Evolutionary conservation across 2,888 invertebrate species (phyloP), one percentile per base, ranked within the genome.

Genomic region (Parascotia fuliginaria): DNA sequence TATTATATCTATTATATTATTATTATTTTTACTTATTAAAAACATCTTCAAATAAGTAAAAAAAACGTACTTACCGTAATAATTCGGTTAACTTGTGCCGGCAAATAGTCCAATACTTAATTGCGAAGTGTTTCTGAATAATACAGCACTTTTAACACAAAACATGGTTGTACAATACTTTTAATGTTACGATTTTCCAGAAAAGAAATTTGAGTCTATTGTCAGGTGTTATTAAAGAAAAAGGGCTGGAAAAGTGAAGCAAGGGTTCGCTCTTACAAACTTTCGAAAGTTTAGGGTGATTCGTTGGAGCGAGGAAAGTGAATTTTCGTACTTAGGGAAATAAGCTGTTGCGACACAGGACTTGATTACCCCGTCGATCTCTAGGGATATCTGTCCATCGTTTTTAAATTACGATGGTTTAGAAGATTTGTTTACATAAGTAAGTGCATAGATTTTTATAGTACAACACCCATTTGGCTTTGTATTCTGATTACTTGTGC

Each of bases 191-290:
- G 33, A 51, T 16, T 47, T 55, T 41, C 55, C 4, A 52, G 47
- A 55, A 67, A 56, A 40, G 37, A 60, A 79, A 80, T 81, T 82
- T 79, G 73, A 51, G 62, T 47, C 77, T 56, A 82, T 85, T 85
- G 84, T 84, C 63, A 71, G 62, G 55, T 72, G 64, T 70, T 52
- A 27, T 58, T 37, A 58, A 65, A 67, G 45, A 64, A 76, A 77
- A 71, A 73, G 60, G 67, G 61, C 57, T 59, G 64, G 69, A 73
- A 28, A 74, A 7, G 60, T 68, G 61, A 66, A 60, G 70, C 63
- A 70, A 70, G 62, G 69, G 72, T 72, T 70, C 59, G 60, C 62
- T 70, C 55, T 67, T 65, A 59, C 60, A 69, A 77, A 73, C 64
- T 79, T 74, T 64, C 38, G 31, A 6, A 70, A 71, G 60, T 75